Conservation (phyloP, 2,888 invertebrate species). For the Cancer borealis region DNA sequence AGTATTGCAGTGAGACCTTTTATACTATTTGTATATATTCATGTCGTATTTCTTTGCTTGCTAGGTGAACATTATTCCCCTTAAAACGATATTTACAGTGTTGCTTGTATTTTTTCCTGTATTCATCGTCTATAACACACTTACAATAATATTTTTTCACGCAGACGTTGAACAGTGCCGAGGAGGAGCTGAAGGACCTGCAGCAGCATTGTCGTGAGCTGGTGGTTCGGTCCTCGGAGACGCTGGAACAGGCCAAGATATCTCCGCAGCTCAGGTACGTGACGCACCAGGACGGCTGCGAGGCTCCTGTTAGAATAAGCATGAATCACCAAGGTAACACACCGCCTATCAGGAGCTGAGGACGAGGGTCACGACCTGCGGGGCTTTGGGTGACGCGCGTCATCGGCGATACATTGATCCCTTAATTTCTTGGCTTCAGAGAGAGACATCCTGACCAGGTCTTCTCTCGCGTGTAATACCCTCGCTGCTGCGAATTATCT, state of each 20-base stretch:
- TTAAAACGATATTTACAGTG: background rate
- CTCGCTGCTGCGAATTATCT: conserved; percentile 45
- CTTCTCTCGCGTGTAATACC: conserved; percentile 13
- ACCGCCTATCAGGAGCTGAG: background rate
- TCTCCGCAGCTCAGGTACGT: conserved; percentile 68
- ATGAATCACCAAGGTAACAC: background rate
- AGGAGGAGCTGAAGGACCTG: conserved; percentile 86
- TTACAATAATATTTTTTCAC: conserved; percentile 66
- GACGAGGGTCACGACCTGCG: background rate
- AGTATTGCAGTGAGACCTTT: background rate
- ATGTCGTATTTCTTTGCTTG: background rate
- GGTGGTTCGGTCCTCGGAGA: conserved; percentile 83
- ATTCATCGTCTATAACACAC: background rate
- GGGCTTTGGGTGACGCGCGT: background rate
- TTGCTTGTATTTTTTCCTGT: background rate
- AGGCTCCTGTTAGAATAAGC: background rate
- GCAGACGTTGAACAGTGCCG: conserved; percentile 86
- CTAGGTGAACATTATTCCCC: too few species aligned
- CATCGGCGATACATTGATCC: background rate
- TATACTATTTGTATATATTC: background rate
- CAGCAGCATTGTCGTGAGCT: conserved; percentile 87
- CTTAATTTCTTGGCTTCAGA: background rate
- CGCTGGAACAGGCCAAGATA: conserved; percentile 79
- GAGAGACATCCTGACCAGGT: background rate
- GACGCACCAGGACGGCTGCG: background rate